phyloP scores from a whole-genome alignment of 2,113 vertebrate genomes.

The Centropus bengalensis region DNA sequence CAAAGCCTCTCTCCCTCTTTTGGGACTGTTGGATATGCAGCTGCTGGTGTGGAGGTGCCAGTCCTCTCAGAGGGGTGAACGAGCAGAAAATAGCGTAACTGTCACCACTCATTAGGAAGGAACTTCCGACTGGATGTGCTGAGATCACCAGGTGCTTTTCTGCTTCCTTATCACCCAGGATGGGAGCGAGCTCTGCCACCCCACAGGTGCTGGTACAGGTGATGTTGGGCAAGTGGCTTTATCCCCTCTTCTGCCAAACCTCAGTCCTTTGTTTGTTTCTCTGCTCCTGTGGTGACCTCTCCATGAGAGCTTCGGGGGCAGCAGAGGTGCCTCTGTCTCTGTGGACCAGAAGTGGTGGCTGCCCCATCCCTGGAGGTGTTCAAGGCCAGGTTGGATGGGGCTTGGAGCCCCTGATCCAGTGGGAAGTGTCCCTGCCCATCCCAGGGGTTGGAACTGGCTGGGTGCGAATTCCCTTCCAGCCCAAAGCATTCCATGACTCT shows the following conservation, averaged over 20 bases:
- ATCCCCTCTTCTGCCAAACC: background rate
- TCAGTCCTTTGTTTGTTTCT: background rate
- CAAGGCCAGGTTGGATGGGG: no score
- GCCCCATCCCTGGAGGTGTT: no score
- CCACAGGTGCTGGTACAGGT: accelerated
- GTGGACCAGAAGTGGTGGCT: no score
- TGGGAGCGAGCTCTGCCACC: background rate
- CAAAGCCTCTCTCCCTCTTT: background rate
- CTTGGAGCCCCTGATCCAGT: no score
- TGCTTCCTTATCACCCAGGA: background rate
- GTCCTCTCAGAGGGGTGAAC: accelerated
- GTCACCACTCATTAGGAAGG: background rate
- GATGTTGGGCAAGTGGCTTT: background rate
- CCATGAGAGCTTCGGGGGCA: accelerated
- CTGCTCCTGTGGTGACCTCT: background rate
- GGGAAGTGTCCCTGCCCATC: no score
- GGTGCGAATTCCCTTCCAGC: no score
- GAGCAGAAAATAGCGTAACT: background rate
- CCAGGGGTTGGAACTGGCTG: no score
- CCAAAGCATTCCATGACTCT: no score
- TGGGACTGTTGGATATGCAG: accelerated
- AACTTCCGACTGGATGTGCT: accelerated
- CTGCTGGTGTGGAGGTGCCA: background rate
- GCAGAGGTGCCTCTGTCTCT: no score
- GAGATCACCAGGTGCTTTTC: background rate